Conservation (phyloP, 2,113 vertebrate genomes). For the Pollimyrus isidori region DNA sequence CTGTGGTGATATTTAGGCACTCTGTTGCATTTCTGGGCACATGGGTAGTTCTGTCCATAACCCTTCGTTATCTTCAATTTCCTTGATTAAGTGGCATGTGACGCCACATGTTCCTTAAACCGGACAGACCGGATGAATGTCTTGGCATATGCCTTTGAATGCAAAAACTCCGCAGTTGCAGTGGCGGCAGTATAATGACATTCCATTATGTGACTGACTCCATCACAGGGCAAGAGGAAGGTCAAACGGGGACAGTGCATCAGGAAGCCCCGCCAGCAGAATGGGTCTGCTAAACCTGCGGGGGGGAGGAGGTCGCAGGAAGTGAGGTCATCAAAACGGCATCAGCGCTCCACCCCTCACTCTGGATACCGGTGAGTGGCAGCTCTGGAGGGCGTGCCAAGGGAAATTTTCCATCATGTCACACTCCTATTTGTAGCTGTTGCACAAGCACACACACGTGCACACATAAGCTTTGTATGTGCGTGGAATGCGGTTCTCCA, state of each 20-base stretch:
- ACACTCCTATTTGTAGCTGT: not conserved
- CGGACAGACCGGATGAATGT: not conserved
- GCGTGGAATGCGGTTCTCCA: not conserved
- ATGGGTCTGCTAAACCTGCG: not conserved
- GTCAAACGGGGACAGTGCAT: slow-evolving; percentile 9
- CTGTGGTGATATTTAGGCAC: not conserved
- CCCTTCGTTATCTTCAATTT: not conserved
- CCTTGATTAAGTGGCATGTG: not conserved
- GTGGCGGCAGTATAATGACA: not conserved
- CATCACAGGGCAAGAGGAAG: slow-evolving; percentile 25
- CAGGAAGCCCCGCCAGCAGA: slow-evolving; percentile 20
- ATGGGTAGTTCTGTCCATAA: not conserved
- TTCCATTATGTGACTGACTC: not conserved
- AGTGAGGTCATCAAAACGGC: slow-evolving; percentile 43
- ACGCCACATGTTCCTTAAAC: not conserved
- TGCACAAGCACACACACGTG: not conserved
- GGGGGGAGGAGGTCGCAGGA: slow-evolving; percentile 40
- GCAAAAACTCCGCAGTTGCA: not conserved
- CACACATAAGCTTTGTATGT: not conserved
- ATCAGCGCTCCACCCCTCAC: slow-evolving; percentile 48
- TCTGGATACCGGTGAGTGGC: slow-evolving; percentile 58
- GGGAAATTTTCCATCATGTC: not conserved
- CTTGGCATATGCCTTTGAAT: not conserved
- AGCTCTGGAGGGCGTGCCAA: slow-evolving; percentile 25
- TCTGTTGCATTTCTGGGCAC: not conserved